phyloP scores from a whole-genome alignment of 2,797 vertebrate genomes.

The Carcharodon carcharias region DNA sequence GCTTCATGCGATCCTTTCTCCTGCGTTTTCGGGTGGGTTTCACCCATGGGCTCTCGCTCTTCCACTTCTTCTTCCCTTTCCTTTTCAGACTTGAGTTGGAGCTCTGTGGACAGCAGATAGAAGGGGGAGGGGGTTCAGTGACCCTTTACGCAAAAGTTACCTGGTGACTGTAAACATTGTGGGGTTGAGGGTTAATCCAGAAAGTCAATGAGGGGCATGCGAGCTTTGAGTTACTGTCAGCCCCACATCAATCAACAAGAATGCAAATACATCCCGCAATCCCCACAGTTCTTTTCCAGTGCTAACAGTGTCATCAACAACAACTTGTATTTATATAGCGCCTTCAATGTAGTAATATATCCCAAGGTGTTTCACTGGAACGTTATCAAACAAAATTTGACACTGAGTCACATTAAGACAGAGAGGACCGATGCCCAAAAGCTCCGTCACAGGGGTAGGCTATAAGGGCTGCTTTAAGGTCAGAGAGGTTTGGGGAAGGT shows the following conservation, averaged over 20 bases:
- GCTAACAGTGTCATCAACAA: not conserved
- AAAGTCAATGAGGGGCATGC: no score
- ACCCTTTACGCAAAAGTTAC: not conserved
- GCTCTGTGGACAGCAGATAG: conserved; percentile 50
- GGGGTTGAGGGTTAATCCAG: not conserved
- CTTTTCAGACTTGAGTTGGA: conserved; percentile 53
- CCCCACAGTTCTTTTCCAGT: not conserved
- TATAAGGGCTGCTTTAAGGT: not conserved
- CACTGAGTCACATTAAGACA: not conserved
- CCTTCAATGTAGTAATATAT: not conserved
- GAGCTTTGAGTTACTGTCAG: not conserved
- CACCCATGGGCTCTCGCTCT: conserved; percentile 62
- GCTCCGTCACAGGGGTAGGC: no score
- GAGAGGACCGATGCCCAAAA: no score
- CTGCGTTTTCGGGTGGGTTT: conserved; percentile 60
- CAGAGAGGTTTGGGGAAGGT: not conserved
- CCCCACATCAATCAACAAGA: no score
- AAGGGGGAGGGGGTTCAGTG: not conserved
- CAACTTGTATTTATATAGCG: no score
- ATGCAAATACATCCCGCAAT: no score
- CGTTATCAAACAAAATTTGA: not conserved
- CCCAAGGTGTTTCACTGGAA: not conserved
- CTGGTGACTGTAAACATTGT: not conserved
- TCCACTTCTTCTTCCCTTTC: conserved; percentile 57
- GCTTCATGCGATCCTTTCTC: conserved; percentile 54